Evolutionary conservation across 2,797 vertebrate genomes (phyloP), one percentile per base, ranked within the genome.

Genomic region (Acanthurus leucopareius): DNA sequence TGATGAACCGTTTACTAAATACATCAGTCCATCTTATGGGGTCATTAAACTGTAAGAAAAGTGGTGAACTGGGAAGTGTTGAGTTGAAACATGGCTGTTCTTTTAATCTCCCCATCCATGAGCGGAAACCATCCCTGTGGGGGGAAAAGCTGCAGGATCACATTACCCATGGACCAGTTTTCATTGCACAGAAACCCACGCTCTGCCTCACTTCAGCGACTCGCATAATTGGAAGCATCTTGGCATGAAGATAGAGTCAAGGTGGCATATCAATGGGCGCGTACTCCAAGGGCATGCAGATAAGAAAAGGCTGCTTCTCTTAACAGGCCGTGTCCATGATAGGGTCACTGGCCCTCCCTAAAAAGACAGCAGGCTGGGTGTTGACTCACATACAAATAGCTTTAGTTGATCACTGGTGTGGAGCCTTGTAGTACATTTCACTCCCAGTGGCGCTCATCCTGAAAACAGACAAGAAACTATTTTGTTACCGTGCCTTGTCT

Each of bases 171-270:
- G 79, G 91, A 93, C 88, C 88, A 51, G 83, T 94, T 90, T 94
- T 92, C 86, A 89, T 91, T 58, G 89, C 86, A 89, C 83, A 90
- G 84, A 94, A 93, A 90, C 79, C 82, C 87, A 93, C 81, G 93
- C 92, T 93, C 91, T 89, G 93, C 93, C 92, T 95, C 95, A 94
- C 95, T 95, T 89, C 94, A 95, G 88, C 88, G 89, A 82, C 89
- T 94, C 88, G 91, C 90, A 94, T 96, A 96, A 96, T 96, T 96
- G 95, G 93, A 95, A 95, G 93, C 93, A 86, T 94, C 90, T 95
- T 93, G 93, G 92, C 95, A 95, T 95, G 93, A 94, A 94, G 94
- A 95, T 95, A 95, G 89, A 93, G 93, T 92, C 93, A 94, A 92
- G 93, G 92, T 94, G 91, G 93, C 94, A 93, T 94, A 94, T 95